Evolutionary conservation across 2,888 invertebrate species (phyloP), one percentile per base, ranked within the genome.

Genomic region (Trachelus tabidus): DNA sequence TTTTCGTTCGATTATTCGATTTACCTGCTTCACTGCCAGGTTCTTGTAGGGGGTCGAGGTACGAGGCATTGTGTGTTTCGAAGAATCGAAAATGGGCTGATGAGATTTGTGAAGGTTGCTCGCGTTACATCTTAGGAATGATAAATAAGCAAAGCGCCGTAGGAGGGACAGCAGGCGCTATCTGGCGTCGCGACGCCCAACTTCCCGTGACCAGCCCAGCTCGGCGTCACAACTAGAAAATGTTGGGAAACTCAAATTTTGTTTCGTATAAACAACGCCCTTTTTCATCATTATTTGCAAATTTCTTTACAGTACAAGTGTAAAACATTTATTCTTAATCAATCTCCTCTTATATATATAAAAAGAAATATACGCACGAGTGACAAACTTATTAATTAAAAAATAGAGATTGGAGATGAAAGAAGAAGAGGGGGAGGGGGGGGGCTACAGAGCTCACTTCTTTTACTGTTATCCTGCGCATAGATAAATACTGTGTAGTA

Each of bases 301-400:
- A 84, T 82, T 80, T 85, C 79, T 86, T 84, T 85, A 86, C 87
- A 85, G 83, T 83, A 83, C 85, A 81, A 84, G 83, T 86, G 86
- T 86, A 87, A 88, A 88, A 88, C 85, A 86, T 87, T 85, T 87
- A 87, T 86, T 84, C 81, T 83, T 82, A 84, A 83, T 82, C 83
- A 84, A 83, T 82, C 81, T 81, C 79, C 86, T 77, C 68, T 83
- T 85, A 80, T 76, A 33, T 76, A 68, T 84, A 83, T 81, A 82
- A 79, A 77, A 83, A 80, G 77, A 85, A 83, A 82, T 79, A 80
- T 83, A 81, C 73, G 34, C 69, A 68, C 79, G 79, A 78, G 69
- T 71, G 76, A 76, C 69, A 79, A 74, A 68, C 79, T 79, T 79
- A 79, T 31, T 73, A 79, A 76, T 76, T 73, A 76, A 79, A 79